Base-by-base conservation (phyloP, 1,140 invertebrate species). In the Littorina saxatilis region DNA sequence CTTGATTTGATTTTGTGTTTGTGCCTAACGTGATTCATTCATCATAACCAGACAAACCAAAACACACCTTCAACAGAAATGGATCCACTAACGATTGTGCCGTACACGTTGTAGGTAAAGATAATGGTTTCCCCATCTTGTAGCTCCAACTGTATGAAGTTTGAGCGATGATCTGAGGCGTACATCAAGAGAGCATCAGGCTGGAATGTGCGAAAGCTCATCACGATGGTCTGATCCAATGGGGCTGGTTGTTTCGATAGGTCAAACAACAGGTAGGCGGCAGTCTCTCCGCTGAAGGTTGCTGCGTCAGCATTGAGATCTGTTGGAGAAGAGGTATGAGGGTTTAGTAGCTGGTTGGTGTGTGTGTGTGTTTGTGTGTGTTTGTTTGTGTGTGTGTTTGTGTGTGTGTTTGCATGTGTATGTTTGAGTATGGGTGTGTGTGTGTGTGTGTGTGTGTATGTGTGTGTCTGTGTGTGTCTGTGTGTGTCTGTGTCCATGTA, bases 101-200 rank as follows among this genome's bases (percentile, higher is more conserved):
- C 73, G 74, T 77, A 88, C 39, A 84, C 84, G 79, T 88, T 90
- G 66, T 84, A 90, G 50, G 76, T 89, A 9, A 88, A 72, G 20
- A 84, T 77, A 27, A 89, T 81, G 29, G 81, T 85, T 9, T 93
- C 95, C 0, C 95, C 95, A 81, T 96, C 95, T 79, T 95, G 94
- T 43, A 98, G 95, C 91, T 97, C 97, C 13, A 98, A 91, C 91
- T 98, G 97, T 58, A 98, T 95, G 91, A 99, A 98, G 91, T 99
- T 99, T 86, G 98, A 98, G 55, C 97, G 93, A 91, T 98, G 96
- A 93, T 98, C 97, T 90, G 98, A 97, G 7, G 96, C 96, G 88
- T 98, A 98, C 0, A 98, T 93, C 32, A 99, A 95, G 77, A 98
- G 89, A 0, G 96, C 95, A 61, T 87, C 84, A 84, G 96, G 94